Evolutionary conservation across 2,888 invertebrate species (phyloP).

Genomic region (Spisula subtruncata): DNA sequence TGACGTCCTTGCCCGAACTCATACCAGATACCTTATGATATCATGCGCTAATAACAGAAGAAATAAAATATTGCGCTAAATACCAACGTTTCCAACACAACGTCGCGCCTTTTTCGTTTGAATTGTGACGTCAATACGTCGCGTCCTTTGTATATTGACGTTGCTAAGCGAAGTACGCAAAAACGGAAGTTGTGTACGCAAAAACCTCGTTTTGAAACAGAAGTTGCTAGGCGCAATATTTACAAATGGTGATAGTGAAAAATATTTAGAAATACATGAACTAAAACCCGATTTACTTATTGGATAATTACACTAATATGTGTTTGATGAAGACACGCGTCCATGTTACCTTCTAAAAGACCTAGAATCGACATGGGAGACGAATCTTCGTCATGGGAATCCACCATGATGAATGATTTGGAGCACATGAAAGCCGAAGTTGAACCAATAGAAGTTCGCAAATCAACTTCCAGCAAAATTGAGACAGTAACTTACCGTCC

Average conservation of each 20-base stretch:
- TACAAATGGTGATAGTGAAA: conserved; percentile 55
- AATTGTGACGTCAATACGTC: conserved; percentile 53
- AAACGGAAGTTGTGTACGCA: conserved; percentile 51
- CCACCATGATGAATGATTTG: conserved; percentile 76
- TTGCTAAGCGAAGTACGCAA: conserved; percentile 57
- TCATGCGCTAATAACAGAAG: background rate
- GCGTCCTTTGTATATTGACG: conserved; percentile 45
- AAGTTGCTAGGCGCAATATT: conserved; percentile 50
- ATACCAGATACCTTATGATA: conserved; percentile 1
- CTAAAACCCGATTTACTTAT: background rate
- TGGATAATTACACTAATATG: conserved; percentile 26
- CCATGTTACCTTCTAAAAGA: conserved; percentile 77
- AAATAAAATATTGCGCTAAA: background rate
- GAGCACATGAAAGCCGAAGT: conserved; percentile 82
- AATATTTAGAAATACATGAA: conserved; percentile 13
- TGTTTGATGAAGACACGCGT: conserved; percentile 13
- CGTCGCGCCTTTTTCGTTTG: conserved; percentile 24
- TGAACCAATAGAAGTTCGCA: conserved; percentile 79
- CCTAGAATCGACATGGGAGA: conserved; percentile 73
- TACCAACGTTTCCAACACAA: conserved; percentile 35
- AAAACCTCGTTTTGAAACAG: conserved; percentile 49
- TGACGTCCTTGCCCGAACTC: conserved; percentile 59
- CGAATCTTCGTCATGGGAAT: conserved; percentile 67
- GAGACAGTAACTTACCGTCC: conserved; percentile 81
- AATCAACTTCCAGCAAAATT: conserved; percentile 70